These are phyloP conservation scores for Chrysochloris asiatica DNA, from an alignment of 2,113 vertebrate genomes.

Conservation along the genomic window DNA sequence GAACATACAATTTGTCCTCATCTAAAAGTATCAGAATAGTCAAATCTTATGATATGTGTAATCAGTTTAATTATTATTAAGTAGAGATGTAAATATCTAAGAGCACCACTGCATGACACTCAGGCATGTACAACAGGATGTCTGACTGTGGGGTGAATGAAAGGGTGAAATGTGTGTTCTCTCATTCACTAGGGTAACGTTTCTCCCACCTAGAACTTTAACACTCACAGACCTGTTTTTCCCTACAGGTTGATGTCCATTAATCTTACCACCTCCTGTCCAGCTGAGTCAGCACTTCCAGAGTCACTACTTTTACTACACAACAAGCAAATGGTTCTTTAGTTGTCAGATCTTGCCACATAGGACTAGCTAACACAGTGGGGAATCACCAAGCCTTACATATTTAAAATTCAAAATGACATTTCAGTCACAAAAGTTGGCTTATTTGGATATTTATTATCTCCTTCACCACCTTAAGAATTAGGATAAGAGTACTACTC, in stretches of 20 bases:
- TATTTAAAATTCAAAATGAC: conserved; percentile 62
- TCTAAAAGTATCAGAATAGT: background rate
- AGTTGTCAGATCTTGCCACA: background rate
- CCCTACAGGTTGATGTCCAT: conserved; percentile 34
- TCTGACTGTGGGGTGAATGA: background rate
- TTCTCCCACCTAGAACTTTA: background rate
- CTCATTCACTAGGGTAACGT: background rate
- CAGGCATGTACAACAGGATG: background rate
- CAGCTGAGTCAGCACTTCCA: conserved; percentile 65
- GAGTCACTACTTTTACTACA: conserved; percentile 43
- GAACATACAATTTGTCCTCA: conserved; percentile 22
- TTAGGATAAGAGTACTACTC: conserved; percentile 47
- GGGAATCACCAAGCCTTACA: conserved; percentile 53
- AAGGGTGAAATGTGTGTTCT: background rate
- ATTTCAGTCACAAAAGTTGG: conserved; percentile 57
- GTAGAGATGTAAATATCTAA: conserved; percentile 73
- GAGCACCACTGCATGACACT: background rate
- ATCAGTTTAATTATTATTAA: conserved; percentile 65
- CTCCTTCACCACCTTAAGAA: conserved; percentile 33
- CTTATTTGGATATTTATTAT: conserved; percentile 69
- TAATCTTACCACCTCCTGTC: conserved; percentile 62
- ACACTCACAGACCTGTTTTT: conserved; percentile 21
- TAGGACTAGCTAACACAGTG: conserved; percentile 36
- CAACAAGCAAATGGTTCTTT: conserved; percentile 19
- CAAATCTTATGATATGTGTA: conserved; percentile 45